Base-by-base conservation (phyloP, 2,888 invertebrate genomes). In the Myopa testacea region DNA sequence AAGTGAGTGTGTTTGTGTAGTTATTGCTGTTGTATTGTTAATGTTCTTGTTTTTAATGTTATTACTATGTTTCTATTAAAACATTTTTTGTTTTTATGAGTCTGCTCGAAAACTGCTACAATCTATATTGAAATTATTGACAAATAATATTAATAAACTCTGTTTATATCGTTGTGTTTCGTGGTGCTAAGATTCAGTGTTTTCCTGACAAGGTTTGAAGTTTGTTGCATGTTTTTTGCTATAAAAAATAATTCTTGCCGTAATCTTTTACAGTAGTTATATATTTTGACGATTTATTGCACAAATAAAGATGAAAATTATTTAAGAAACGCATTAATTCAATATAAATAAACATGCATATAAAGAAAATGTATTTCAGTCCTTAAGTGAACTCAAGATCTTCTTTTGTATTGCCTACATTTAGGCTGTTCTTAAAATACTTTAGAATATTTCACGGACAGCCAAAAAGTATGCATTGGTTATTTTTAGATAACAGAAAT, bases 1-100 rank as follows among this genome's bases (percentile, higher is more conserved):
- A 80, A 80, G 73, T 71, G 70, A 74, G 65, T 76, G 26, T 68
- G 52, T 4, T 65, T 76, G 74, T 68, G 55, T n/a, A 55, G 55
- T 55, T 55, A 55, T n/a, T n/a, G 55, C n/a, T 55, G 55, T 55
- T 55, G 55, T 55, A 2, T 8, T 55, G 1, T n/a, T 78, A 79
- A 58, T 45, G 45, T 10, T 8, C 45, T 8, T 45, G 45, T 45
- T 3, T 45, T 45, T 3, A 76, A 58, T 76, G 73, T 58, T 69
- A 16, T 78, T 74, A 78, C 77, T 40, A n/a, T 55, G 16, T n/a
- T 55, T 14, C 1, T 55, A n/a, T 55, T 4, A 6, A n/a, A 8
- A n/a, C 55, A n/a, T 5, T 55, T 55, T 14, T 14, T 5, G 5
- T 1, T 55, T 50, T 50, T 50, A 10, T 50, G 50, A 75, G 26